Evolutionary conservation across 2,888 invertebrate species (phyloP).

Genomic region (Malacosoma neustria): DNA sequence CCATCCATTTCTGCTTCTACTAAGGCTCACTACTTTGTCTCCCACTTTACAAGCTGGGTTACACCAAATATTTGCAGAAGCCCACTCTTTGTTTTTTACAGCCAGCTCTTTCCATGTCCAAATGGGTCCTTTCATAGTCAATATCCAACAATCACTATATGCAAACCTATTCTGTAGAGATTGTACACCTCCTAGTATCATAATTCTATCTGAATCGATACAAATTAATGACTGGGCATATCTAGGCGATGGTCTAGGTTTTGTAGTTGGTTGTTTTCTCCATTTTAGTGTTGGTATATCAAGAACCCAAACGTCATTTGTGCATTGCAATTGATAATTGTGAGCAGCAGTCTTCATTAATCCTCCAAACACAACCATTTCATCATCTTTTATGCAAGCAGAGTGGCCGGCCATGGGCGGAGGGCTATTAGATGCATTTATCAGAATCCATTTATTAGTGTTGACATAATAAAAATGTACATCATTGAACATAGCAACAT

Average conservation of each 20-base stretch:
- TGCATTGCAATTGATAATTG: slow-evolving; percentile 65
- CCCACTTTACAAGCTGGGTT: slow-evolving; percentile 91
- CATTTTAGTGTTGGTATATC: slow-evolving; percentile 85
- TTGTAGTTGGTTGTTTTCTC: slow-evolving; percentile 83
- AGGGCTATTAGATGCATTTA: slow-evolving; percentile 80
- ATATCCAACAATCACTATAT: slow-evolving; percentile 93
- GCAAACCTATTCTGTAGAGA: slow-evolving; percentile 85
- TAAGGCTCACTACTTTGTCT: slow-evolving; percentile 84
- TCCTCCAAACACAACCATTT: slow-evolving; percentile 90
- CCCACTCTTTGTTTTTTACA: slow-evolving; percentile 84
- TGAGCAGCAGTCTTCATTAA: slow-evolving; percentile 69
- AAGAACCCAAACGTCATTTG: slow-evolving; percentile 93
- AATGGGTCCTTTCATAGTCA: slow-evolving; percentile 81
- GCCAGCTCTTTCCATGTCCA: slow-evolving; percentile 86
- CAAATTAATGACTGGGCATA: slow-evolving; percentile 95
- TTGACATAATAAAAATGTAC: slow-evolving; percentile 90
- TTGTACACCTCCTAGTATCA: slow-evolving; percentile 91
- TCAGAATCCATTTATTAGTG: slow-evolving; percentile 85
- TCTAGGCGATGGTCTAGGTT: slow-evolving; percentile 83
- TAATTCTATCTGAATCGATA: slow-evolving; percentile 83
- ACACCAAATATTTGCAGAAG: slow-evolving; percentile 93
- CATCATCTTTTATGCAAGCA: slow-evolving; percentile 86
- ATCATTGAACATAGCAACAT: slow-evolving; percentile 92
- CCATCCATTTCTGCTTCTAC: slow-evolving; percentile 73
- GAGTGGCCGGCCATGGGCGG: slow-evolving; percentile 95